Conservation (phyloP, 2,113 vertebrate genomes). For the Rissa tridactyla region DNA sequence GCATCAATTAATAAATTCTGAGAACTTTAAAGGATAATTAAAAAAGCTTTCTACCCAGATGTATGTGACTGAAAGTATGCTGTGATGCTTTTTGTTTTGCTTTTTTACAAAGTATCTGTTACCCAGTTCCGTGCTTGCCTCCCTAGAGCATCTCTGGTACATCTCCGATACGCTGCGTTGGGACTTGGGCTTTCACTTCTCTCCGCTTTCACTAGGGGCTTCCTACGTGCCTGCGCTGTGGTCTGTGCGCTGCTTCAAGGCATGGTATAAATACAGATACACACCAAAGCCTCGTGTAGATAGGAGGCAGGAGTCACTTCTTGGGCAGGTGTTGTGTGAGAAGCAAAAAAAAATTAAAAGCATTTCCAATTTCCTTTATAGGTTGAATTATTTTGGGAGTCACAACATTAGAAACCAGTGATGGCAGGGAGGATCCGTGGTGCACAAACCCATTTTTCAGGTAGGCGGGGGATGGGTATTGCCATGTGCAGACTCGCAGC, state of each 20-base stretch:
- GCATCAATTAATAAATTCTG: background rate
- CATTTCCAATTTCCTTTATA: background rate
- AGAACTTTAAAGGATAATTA: background rate
- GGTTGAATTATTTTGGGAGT: background rate
- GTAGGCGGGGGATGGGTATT: background rate
- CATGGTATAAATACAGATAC: background rate
- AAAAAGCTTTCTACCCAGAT: background rate
- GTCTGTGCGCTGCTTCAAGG: background rate
- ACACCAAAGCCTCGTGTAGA: background rate
- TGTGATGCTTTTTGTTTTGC: background rate
- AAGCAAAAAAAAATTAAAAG: background rate
- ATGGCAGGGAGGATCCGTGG: background rate
- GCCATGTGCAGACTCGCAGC: background rate
- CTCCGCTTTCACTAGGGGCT: background rate
- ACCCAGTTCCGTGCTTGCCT: background rate
- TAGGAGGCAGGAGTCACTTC: background rate
- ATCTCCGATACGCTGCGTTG: background rate
- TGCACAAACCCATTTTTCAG: background rate
- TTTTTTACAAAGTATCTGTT: background rate
- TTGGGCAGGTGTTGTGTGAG: background rate
- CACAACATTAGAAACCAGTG: background rate
- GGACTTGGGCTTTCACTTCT: background rate
- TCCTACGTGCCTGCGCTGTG: background rate
- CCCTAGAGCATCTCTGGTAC: background rate
- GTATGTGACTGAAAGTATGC: background rate